Base-by-base conservation (phyloP, 1,140 invertebrate genomes). In the Paraescarpia echinospica region DNA sequence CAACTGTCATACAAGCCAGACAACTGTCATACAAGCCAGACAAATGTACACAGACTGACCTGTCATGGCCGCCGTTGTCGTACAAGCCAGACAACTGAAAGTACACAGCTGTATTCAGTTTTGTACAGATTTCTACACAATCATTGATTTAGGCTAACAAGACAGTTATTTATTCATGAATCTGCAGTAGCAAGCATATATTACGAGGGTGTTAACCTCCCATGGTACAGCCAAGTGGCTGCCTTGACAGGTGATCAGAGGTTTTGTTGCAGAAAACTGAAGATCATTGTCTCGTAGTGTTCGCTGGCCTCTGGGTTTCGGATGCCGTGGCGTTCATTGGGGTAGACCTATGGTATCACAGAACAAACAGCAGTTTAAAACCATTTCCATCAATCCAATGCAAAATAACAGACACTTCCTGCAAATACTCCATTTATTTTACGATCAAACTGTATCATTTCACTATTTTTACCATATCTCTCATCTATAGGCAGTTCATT, bases 281-380 rank as follows among this genome's bases (percentile, higher is more conserved):
- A 96, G 89, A 99, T 96, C 33, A 98, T 98, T 18, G 98, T 98
- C 96, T 99, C 98, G 96, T 99, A 99, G 96, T 99, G 99, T 96
- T 99, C 99, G 95, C 98, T 99, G 35, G 98, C 98, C 96, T 99
- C 98, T 94, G 99, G 97, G 95, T 98, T 98, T 89, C 99, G 97
- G 59, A 99, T 97, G 92, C 98, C 99, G 95, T 99, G 99, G 94
- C 99, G 97, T 96, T 99, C 99, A 93, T 98, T 98, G 0, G 99
- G 99, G 96, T 99, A 99, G 51, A 99, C 97, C 97, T 97, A 95
- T 27, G 59, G 59, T 77, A 77, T 14, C 59, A 27, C 95, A 95
- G 93, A 92, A 91, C 93, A 92, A 94, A 93, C 92, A 35, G 89
- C 48, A 91, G 51, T 92, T 90, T n/a, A 90, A 51, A 41, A 12